These are phyloP conservation scores for Morone chrysops DNA, from an alignment of 2,113 vertebrate genomes.

Conservation along the genomic window DNA sequence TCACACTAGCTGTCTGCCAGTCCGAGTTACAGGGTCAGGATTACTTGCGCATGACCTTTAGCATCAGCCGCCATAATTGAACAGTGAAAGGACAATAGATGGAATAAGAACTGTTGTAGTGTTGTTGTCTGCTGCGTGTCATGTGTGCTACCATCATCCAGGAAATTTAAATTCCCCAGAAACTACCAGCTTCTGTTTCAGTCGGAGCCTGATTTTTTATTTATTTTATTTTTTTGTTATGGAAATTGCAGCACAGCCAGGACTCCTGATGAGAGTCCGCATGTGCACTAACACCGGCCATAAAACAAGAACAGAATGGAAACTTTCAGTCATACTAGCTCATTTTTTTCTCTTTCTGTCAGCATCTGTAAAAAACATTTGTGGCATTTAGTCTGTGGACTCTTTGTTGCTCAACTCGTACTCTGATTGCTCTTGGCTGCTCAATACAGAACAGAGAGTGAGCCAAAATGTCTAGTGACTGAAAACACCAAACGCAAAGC, in stretches of 20 bases:
- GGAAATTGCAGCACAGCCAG: neutral
- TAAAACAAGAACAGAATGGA: constrained; percentile 42
- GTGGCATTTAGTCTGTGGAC: constrained; percentile 17
- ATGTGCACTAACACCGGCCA: neutral
- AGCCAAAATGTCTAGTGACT: neutral
- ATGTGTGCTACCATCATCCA: neutral
- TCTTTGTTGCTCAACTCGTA: constrained; percentile 39
- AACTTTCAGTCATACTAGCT: constrained; percentile 41
- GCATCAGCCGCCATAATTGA: neutral
- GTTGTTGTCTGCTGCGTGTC: neutral
- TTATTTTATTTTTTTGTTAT: neutral
- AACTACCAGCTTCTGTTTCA: neutral
- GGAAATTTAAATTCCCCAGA: constrained; percentile 10
- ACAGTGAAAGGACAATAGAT: neutral
- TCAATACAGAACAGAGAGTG: neutral
- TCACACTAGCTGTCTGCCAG: neutral
- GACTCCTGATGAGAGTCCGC: neutral
- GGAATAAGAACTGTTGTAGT: neutral
- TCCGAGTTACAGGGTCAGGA: neutral
- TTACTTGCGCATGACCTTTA: neutral
- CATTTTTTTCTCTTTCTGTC: constrained; percentile 3
- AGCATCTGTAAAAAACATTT: constrained; percentile 38
- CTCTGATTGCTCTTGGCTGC: constrained; percentile 26
- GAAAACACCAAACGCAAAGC: neutral
- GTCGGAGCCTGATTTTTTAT: too few species aligned